phyloP scores from a whole-genome alignment of 2,113 vertebrate species.

The Urocolius indicus region DNA sequence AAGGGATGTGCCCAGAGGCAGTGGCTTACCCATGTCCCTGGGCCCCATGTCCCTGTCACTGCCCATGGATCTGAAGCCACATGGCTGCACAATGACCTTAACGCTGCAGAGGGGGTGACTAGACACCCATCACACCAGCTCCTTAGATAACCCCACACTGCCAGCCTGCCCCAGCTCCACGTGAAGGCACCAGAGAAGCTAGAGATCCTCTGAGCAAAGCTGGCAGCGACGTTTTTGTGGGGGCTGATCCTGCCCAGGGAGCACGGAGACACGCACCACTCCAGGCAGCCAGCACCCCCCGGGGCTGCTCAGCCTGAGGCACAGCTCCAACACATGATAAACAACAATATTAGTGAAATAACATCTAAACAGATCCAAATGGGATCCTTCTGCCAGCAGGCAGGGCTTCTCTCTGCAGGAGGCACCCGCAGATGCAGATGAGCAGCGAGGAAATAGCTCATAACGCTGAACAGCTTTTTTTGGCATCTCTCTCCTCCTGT shows the following conservation, averaged over 20 bases:
- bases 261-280: accelerated
- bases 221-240: accelerated
- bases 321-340: background rate
- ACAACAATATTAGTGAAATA: constrained; percentile 44
- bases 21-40: background rate
- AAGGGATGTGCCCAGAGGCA: background rate
- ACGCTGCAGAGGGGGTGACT: too few relatives aligned
- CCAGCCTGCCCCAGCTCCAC: background rate
- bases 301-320: background rate
- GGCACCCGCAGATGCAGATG: accelerated
- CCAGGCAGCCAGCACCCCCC: background rate
- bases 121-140: accelerated
- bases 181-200: background rate
- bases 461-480: background rate
- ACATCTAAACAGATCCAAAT: constrained; percentile 9
- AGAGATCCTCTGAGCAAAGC: background rate
- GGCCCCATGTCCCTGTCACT: too few relatives aligned
- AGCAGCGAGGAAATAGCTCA: background rate
- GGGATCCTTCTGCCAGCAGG: constrained; percentile 27
- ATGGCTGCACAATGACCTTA: background rate
- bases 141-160: background rate
- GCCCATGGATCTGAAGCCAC: background rate
- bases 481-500: background rate
- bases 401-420: background rate
- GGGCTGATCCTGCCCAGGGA: background rate